Evolutionary conservation across 2,113 vertebrate species (phyloP), one percentile per base, ranked within the genome.

Genomic region (Austrofundulus limnaeus): DNA sequence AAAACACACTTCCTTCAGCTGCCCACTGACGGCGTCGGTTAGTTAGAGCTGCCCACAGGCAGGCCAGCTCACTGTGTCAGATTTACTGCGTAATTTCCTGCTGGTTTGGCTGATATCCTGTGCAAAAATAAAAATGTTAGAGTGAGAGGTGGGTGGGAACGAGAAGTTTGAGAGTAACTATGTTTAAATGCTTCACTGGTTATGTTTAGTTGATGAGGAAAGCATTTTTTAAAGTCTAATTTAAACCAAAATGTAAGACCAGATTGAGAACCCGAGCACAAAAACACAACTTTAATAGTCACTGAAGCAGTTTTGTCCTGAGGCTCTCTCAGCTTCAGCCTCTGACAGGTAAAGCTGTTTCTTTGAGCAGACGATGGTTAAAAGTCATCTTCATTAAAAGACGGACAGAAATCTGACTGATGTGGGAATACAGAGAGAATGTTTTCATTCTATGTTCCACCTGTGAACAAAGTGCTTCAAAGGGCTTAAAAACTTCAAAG

Each of bases 311-410:
- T 55, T 51, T 71, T 61, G 21, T 71, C 80, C 72, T 52, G 61
- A 76, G 52, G 61, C 46, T 56, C 1, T 71, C 0, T 10, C 52
- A 15, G 38, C 63, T 21, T 67, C 45, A 61, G 62, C 57, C 70
- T 75, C 43, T 68, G 69, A 61, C 80, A 75, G 73, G 63, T 70
- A 54, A 67, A 76, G 28, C 61, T 58, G 39, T 0, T 61, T 43
- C 69, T 84, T 75, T 82, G 75, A 79, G 77, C 57, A 68, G 34
- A 21, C 49, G 31, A 13, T 34, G 54, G 51, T 39, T 78, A 64
- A 76, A 60, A 21, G 34, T 66, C 48, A 23, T 53, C 24, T 24
- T 61, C 70, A 63, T 23, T 11, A 41, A 47, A 8, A 39, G 56
- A 63, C 25, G 59, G 72, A 70, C 81, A 31, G 17, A 17, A 45